These are phyloP conservation scores for Nasonia giraulti DNA, from an alignment of 1,140 invertebrate genomes.

Conservation along the genomic window DNA sequence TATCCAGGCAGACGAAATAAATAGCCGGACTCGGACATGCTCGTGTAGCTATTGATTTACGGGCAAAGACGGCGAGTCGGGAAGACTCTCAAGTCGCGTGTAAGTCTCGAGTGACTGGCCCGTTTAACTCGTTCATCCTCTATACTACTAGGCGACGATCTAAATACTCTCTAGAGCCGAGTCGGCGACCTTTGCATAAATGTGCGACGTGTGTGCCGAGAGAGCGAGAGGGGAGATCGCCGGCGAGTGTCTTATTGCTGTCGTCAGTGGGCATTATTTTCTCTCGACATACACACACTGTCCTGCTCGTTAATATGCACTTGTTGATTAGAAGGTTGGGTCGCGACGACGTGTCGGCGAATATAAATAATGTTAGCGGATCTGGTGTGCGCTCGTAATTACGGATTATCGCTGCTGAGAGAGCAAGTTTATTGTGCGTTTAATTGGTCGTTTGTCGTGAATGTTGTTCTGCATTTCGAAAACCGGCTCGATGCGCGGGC, in stretches of 20 bases:
- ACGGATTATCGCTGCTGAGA: background rate
- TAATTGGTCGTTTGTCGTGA: too few species aligned
- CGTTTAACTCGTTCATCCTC: background rate
- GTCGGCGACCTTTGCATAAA: background rate
- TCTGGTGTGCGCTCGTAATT: background rate
- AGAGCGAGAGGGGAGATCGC: background rate
- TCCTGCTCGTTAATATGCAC: slow-evolving; percentile 15
- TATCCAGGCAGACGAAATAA: background rate
- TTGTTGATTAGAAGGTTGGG: background rate
- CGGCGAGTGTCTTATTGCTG: background rate
- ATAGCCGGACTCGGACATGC: background rate
- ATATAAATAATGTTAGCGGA: slow-evolving; percentile 22
- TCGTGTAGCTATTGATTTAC: slow-evolving; percentile 25
- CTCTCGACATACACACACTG: background rate
- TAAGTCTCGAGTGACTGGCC: background rate
- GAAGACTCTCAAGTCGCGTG: slow-evolving; percentile 21
- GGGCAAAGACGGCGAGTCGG: background rate
- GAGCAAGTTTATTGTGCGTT: background rate
- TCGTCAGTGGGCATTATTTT: background rate
- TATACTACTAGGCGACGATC: background rate
- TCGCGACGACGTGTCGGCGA: background rate
- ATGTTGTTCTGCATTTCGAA: background rate
- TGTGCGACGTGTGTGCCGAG: background rate
- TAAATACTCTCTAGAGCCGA: background rate
- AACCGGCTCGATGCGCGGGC: background rate